Evolutionary conservation across 2,888 invertebrate genomes (phyloP), one percentile per base, ranked within the genome.

Genomic region (Metellina segmentata): DNA sequence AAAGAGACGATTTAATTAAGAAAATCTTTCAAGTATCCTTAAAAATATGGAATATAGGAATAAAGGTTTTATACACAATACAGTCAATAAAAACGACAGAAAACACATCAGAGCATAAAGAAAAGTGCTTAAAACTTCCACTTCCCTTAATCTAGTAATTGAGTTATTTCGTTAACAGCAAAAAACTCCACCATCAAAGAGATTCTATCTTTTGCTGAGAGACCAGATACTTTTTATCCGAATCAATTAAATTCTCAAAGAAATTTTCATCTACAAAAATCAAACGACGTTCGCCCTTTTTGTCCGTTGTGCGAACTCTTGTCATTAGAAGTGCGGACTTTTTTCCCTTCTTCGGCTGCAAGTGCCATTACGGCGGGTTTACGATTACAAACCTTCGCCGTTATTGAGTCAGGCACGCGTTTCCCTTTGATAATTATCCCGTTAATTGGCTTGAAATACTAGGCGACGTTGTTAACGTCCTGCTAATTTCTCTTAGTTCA

Each of bases 401-500:
- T 69, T 86, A 78, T 70, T 19, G 72, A 71, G 70, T 77, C 71
- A 71, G n/a, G 79, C 79, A 71, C 81, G n/a, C 72, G 71, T 81
- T 81, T 72, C 52, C 79, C 72, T 81, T 79, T 79, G 87, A 87
- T 87, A 87, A 87, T 87, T 87, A 87, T 71, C 71, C 78, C 70
- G 81, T 87, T 87, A 87, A 87, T 87, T 87, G 87, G 79, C 87
- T 87, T 87, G 87, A 87, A 87, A 87, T 87, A 72, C 87, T 87
- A 87, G 71, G 78, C 71, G 79, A 19, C 71, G 72, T 81, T 87
- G 87, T 87, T 87, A 81, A 81, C 87, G 87, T 87, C 34, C 87
- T 87, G 87, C 79, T 87, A 87, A 87, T 87, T 87, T 72, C 87
- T 87, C 87, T 72, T 81, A 81, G 79, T 87, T 87, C 87, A 87